Conservation (phyloP, 2,797 vertebrate genomes). For the Mallotus villosus region DNA sequence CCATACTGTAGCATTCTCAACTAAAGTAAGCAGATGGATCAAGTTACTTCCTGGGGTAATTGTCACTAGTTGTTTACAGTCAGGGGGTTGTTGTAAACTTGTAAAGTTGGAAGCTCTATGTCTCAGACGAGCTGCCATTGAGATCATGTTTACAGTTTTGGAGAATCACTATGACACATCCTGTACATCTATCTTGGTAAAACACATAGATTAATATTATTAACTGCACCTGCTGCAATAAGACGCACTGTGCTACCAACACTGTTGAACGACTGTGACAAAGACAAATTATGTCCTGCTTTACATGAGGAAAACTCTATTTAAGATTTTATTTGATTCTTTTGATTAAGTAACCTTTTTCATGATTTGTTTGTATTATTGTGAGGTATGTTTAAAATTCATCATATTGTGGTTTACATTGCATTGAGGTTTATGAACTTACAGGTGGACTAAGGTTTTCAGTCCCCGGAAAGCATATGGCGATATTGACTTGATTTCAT, state of each 20-base stretch:
- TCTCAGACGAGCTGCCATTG: too few relatives aligned
- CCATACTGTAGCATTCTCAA: conserved; percentile 41
- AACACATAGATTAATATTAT: neutral
- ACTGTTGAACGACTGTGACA: too few relatives aligned
- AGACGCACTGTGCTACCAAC: neutral
- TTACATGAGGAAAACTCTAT: too few relatives aligned
- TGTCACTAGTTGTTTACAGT: neutral
- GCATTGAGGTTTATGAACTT: conserved; percentile 72
- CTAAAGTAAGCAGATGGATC: conserved; percentile 13
- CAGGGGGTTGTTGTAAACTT: too few relatives aligned
- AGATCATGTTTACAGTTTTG: too few relatives aligned
- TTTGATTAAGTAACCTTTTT: neutral
- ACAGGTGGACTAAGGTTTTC: conserved; percentile 96
- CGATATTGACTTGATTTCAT: conserved; percentile 94
- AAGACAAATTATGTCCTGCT: too few relatives aligned
- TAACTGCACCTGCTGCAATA: conserved; percentile 31
- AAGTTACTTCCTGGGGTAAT: neutral
- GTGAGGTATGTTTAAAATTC: neutral
- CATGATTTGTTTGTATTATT: neutral
- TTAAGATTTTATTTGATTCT: neutral
- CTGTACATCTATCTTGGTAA: too few relatives aligned
- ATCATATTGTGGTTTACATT: too few relatives aligned
- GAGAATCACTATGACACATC: too few relatives aligned
- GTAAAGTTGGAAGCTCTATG: too few relatives aligned
- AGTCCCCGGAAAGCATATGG: conserved; percentile 92